Conservation (phyloP, 2,888 invertebrate species). For the Agrotis clavis region DNA sequence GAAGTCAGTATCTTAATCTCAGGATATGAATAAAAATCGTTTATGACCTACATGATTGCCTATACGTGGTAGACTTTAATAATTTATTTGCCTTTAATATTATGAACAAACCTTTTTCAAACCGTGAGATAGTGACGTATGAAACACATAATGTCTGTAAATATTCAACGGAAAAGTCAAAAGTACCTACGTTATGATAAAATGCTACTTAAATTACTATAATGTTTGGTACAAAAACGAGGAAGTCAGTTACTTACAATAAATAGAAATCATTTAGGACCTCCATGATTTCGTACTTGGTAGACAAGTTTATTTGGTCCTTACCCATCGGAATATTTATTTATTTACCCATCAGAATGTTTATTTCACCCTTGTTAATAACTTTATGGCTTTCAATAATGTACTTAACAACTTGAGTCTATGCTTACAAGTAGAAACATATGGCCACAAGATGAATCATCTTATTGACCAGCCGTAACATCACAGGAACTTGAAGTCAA, state of each 20-base stretch:
- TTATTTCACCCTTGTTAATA: background rate
- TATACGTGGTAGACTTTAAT: background rate
- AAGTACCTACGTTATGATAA: no score
- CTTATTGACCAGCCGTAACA: conserved; percentile 53
- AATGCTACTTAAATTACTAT: no score
- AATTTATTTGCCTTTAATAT: background rate
- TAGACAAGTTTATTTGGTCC: background rate
- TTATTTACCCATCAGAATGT: background rate
- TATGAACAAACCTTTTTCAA: conserved; percentile 5
- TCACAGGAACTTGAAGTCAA: conserved; percentile 49
- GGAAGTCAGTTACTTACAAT: conserved; percentile 20
- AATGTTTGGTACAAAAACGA: background rate
- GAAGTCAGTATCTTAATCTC: conserved; percentile 17
- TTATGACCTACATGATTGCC: background rate
- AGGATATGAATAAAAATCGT: background rate
- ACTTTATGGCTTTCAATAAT: conserved; percentile 9
- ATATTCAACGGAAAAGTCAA: background rate
- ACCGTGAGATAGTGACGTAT: conserved; percentile 25
- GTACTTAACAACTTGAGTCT: conserved; percentile 33
- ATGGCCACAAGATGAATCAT: conserved; percentile 68
- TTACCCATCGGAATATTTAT: background rate
- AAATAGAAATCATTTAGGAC: background rate
- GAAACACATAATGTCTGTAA: background rate
- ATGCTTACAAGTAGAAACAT: conserved; percentile 68
- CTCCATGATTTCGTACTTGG: background rate